Base-by-base conservation (phyloP, 2,888 invertebrate species). In the Cryptocephalus primarius region DNA sequence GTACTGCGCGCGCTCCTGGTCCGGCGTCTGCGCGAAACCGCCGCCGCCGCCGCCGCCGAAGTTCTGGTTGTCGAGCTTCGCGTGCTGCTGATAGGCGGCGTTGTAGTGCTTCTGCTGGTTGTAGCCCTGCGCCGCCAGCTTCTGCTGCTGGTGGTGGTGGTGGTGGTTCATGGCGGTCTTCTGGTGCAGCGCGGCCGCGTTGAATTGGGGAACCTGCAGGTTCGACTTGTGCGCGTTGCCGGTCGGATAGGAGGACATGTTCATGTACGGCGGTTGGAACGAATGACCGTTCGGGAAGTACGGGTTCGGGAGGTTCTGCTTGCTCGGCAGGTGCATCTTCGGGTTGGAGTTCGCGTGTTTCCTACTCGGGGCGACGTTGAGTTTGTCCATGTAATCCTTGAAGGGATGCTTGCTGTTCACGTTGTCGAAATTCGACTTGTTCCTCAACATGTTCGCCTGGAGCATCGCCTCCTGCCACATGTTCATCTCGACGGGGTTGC, bases 401-500 rank as follows among this genome's bases (percentile, higher is more conserved):
- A 57, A 55, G 14, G 51, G 36, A 41, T 48, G 52, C 47, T 57
- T 61, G 43, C 50, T 48, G 45, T 57, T 60, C 22, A 59, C 53
- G 43, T 55, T 55, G 39, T 67, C 66, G 40, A 61, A 59, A 11
- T 60, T 59, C 44, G 55, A 58, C 49, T 66, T 67, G 44, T 60
- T 61, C 43, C 65, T 55, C 32, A 66, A 48, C 48, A 66, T 52
- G 48, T 60, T 64, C 9, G 65, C 63, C 54, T 68, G 68, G 48
- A 76, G 70, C 70, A 82, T 74, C 2, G 78, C 78, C 62, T 85
- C 83, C 59, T 84, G 83, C 82, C 84, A 83, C 73, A 83, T 75
- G 0, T 79, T 78, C 55, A 78, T 68, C 55, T 79, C 79, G 55
- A 79, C 64, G 14, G 76, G 72, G 55, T 73, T 77, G 11, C 72